Conservation (phyloP, 2,797 vertebrate species). For the Pangasius djambal region DNA sequence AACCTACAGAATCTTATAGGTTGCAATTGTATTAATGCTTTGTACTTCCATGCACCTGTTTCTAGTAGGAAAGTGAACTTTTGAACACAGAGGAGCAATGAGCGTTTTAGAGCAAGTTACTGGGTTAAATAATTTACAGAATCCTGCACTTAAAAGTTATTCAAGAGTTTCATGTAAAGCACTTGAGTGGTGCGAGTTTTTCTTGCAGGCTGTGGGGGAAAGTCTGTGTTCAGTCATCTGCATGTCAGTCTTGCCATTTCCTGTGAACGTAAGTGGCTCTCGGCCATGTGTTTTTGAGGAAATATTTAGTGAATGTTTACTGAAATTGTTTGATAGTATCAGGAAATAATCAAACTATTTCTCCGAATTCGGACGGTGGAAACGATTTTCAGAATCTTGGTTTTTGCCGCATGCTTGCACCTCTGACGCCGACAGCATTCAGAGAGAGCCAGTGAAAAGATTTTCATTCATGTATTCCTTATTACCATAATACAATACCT, state of each 20-base stretch:
- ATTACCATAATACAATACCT: background rate
- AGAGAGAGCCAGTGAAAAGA: too few relatives aligned
- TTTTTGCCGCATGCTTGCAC: background rate
- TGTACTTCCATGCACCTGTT: background rate
- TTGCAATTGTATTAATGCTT: background rate
- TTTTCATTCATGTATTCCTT: too few relatives aligned
- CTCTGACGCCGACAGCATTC: background rate
- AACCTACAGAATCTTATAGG: too few relatives aligned
- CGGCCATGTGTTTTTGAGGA: background rate
- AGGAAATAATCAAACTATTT: background rate
- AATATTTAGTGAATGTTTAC: background rate
- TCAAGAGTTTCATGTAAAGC: background rate
- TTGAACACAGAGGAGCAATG: background rate
- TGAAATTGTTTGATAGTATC: background rate
- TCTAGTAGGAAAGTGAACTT: background rate
- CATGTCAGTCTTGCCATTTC: background rate
- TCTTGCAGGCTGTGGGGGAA: background rate
- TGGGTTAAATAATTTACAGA: background rate
- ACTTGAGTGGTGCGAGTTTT: background rate
- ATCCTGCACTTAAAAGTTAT: constrained; percentile 6
- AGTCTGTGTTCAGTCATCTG: background rate
- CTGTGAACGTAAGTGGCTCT: background rate
- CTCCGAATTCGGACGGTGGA: background rate
- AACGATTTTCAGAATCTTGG: background rate
- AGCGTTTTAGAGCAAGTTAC: background rate